Evolutionary conservation across 2,113 vertebrate genomes (phyloP), one percentile per base, ranked within the genome.

Genomic region (Phyllostomus discolor): DNA sequence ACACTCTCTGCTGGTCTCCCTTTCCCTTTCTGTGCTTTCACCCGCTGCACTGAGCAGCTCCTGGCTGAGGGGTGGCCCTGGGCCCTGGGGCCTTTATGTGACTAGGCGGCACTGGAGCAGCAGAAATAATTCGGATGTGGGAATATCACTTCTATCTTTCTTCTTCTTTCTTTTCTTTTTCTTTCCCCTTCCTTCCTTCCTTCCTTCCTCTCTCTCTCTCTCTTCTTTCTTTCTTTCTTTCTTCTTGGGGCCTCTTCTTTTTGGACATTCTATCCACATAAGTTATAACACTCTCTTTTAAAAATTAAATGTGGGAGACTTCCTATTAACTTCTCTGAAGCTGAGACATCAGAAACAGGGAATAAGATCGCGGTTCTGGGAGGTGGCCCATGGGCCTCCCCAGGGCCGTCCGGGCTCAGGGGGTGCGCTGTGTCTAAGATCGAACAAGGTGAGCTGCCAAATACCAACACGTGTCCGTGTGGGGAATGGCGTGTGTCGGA

Each of bases 1-100:
- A 88, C 28, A 1, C 86, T 94, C 31, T 93, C 70, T 94, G 73
- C 84, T 80, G 84, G 43, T 79, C 94, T 88, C 54, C 0, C 94
- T 90, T 69, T 88, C 66, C 0, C 95, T 87, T 54, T 82, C 84
- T 0, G 2, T 54, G 2, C 80, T 89, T 88, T 17, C 57, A 41
- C 75, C 1, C 1, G 1, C 20, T 14, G 0, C 31, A 0, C 35
- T 35, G 2, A 41, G 48, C 10, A 20, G 3, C 14, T 43, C 69
- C 91, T 70, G 72, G 35, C 89, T 4, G 11, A 38, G 66, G 62
- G 33, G 48, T 9, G 28, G 33, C 41, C 24, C 82, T 16, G 86
- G 64, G 52, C 64, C 1, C 0, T 0, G 2, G 66, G 38, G 11
- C 54, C 54, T 22, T 20, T 26, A 0, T 5, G 54, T 80, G 11